Base-by-base conservation (phyloP, 2,888 invertebrate species). In the Ectropis crepuscularia region DNA sequence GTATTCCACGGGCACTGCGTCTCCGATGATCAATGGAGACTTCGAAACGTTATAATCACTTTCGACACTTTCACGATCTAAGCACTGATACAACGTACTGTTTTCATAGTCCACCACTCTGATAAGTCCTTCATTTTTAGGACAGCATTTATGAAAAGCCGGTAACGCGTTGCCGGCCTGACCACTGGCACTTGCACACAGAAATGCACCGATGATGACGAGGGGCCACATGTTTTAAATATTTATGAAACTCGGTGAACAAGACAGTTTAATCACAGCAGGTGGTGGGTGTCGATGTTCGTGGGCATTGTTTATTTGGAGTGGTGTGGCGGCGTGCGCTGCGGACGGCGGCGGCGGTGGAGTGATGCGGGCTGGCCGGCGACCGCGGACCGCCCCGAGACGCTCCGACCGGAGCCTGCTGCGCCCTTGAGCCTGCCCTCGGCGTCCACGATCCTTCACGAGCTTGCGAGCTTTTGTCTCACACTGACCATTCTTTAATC, bases 111-210 rank as follows among this genome's bases (percentile, higher is more conserved):
- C 76, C 5, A 71, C 72, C 65, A 86, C 74, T 81, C 83, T 88
- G 59, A 88, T 67, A 50, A 93, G 82, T 74, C 83, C 86, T 67
- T 87, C 74, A 67, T 74, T 74, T 48, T 75, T 76, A 5, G 79
- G 76, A 75, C 93, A 93, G 74, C 93, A 93, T 80, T 92, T 93
- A 57, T 82, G 83, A 74, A 92, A 89, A 73, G 80, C 74, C 57
- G 74, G 68, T 42, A 70, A 67, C 69, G 79, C 76, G 51, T 76
- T 75, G 73, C 71, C 66, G 43, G 59, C 61, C 68, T 76, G 75
- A 58, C 68, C 74, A 74, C 74, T 73, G 50, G 68, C 73, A 70
- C 69, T 76, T 59, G 70, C 77, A 70, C 70, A 71, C 59, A 81
- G 68, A 67, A 82, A 76, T 65, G 74, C 73, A 77, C 80, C 77